Evolutionary conservation across 2,797 vertebrate genomes (phyloP).

Genomic region (Rallus crepitans): DNA sequence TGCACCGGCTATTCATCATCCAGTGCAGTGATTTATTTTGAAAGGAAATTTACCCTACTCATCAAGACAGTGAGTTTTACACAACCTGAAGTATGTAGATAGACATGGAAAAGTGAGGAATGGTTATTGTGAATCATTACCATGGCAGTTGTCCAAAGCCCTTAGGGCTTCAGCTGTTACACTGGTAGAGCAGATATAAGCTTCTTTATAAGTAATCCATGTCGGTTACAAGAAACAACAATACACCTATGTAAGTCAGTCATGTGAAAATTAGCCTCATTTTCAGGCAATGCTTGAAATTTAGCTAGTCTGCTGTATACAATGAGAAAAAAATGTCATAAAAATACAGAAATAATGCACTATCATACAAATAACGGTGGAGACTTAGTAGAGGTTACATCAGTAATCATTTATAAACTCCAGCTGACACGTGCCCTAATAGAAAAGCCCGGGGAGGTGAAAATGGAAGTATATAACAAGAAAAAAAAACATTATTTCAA

Average conservation of each 20-base stretch:
- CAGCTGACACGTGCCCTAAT: not conserved
- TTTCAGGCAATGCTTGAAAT: not conserved
- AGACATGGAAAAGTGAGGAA: not conserved
- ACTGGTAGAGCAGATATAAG: not conserved
- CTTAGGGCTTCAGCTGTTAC: constrained; percentile 35
- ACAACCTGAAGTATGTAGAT: constrained; percentile 23
- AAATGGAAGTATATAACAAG: not conserved
- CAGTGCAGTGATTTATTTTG: not conserved
- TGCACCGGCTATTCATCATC: not conserved
- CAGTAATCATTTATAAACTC: not conserved
- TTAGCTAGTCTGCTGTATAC: not conserved
- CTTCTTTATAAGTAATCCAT: not conserved
- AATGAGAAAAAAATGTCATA: not conserved
- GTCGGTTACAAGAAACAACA: not conserved
- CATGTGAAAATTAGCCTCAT: not conserved
- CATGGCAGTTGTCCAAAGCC: constrained; percentile 22
- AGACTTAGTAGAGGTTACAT: not conserved
- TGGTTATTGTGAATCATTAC: constrained; percentile 25
- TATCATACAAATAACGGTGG: not conserved
- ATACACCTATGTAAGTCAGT: not conserved
- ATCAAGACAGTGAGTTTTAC: not conserved
- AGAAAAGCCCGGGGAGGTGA: not conserved
- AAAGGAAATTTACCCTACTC: constrained; percentile 11
- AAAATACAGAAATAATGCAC: not conserved
- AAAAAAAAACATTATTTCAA: not conserved